phyloP scores from a whole-genome alignment of 2,888 invertebrate species.

The Meiosimyza platycephala region DNA sequence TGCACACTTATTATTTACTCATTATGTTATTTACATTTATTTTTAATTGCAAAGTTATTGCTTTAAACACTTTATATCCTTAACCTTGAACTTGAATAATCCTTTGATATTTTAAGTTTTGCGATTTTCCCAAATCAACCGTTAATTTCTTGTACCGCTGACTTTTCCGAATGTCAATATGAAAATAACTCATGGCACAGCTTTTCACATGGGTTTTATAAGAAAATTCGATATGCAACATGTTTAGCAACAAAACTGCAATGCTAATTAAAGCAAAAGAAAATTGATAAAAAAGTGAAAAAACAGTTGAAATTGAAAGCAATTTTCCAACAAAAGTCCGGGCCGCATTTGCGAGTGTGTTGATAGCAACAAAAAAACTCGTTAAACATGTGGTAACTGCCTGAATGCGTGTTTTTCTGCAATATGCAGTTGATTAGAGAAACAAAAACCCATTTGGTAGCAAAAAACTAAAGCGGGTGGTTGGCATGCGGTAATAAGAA shows the following conservation, averaged over 20 bases:
- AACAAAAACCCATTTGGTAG: too few species aligned
- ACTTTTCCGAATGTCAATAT: constrained; percentile 15
- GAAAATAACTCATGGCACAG: constrained; percentile 20
- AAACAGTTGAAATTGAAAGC: constrained; percentile 1
- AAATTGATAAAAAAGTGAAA: background rate
- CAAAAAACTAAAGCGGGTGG: too few species aligned
- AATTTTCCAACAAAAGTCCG: constrained; percentile 14
- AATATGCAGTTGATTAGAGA: too few species aligned
- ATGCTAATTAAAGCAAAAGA: background rate
- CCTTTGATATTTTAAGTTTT: background rate
- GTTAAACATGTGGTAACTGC: constrained; percentile 5
- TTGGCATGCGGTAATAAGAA: too few species aligned
- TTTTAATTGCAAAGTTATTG: background rate
- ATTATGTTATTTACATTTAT: too few species aligned
- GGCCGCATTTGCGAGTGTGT: too few species aligned
- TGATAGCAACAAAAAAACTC: background rate
- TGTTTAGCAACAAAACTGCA: constrained; percentile 5
- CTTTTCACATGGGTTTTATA: constrained; percentile 25
- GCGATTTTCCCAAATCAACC: background rate
- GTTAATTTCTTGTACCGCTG: background rate
- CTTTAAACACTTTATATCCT: background rate
- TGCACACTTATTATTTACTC: background rate
- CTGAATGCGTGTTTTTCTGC: background rate
- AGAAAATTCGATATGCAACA: background rate
- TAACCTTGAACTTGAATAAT: constrained; percentile 9